Conservation (phyloP, 2,888 invertebrate genomes). For the Chrysomela aeneicollis region DNA sequence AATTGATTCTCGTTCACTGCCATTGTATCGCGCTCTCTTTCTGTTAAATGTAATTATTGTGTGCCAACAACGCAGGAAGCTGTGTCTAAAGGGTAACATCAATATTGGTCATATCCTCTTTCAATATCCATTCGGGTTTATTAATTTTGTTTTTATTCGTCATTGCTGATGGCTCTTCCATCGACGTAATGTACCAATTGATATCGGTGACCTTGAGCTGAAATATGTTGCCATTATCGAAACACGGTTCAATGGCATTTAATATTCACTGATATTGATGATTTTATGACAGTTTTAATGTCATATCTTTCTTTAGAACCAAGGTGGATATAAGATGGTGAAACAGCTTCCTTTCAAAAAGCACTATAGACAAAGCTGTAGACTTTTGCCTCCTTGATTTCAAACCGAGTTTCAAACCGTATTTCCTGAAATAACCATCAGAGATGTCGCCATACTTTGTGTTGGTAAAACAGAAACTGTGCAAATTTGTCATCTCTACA, state of each 20-base stretch:
- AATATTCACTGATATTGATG: too few species aligned
- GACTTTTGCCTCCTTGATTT: too few species aligned
- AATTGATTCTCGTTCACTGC: constrained; percentile 56
- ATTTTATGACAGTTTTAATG: too few species aligned
- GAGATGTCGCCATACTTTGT: too few species aligned
- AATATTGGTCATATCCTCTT: constrained; percentile 52
- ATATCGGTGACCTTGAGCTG: constrained; percentile 25
- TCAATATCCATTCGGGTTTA: constrained; percentile 39
- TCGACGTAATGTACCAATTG: constrained; percentile 19
- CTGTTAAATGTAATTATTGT: constrained; percentile 40
- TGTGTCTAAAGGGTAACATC: constrained; percentile 47
- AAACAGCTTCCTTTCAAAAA: too few species aligned
- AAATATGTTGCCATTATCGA: neutral
- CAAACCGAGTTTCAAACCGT: too few species aligned
- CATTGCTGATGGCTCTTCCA: constrained; percentile 29
- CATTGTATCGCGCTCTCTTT: constrained; percentile 46
- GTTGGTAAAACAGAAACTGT: too few species aligned
- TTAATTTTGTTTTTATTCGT: constrained; percentile 36
- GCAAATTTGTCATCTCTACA: too few species aligned
- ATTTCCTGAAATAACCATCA: too few species aligned
- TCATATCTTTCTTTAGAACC: too few species aligned
- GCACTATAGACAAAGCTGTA: too few species aligned
- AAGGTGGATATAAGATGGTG: too few species aligned
- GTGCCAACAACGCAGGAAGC: constrained; percentile 42
- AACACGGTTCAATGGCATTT: neutral